Evolutionary conservation across 2,113 vertebrate genomes (phyloP), one percentile per base, ranked within the genome.

Genomic region (Eleginops maclovinus): DNA sequence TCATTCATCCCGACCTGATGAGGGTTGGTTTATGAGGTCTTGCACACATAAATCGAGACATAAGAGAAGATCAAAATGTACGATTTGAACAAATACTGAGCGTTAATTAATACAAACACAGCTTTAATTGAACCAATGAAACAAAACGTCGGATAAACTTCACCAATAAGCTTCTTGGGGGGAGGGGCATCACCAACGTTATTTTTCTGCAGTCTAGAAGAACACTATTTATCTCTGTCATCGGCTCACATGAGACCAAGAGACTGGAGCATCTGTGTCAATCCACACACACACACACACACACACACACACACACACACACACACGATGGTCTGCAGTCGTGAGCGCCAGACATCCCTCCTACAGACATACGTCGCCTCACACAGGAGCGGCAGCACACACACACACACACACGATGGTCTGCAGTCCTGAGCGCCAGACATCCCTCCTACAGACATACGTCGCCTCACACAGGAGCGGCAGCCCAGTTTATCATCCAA

Each of bases 141-240:
- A 36, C 31, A 36, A 36, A 36, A 8, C 31, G 31, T 36, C 31
- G 1, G 8, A 8, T 36, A 36, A 9, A 36, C 7, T 8, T 8
- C 5, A 36, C 31, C 31, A 36, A 36, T 36, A 8, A 8, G 31
- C 31, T 36, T 36, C 31, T 36, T n/a, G n/a, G 31, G 31, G 28
- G 31, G 31, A 36, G 31, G 31, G n/a, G n/a, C n/a, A n/a, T n/a
- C n/a, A n/a, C n/a, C n/a, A 36, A 36, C 31, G 31, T 5, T 1
- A 8, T 36, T 36, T 31, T 1, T 36, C 72, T 40, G n/a, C 75
- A 64, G 81, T 79, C 69, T 46, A 47, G 31, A 36, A 58, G 72
- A 79, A 61, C 17, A 63, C 74, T 77, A 80, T 86, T 79, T 5
- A 81, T 91, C 88, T 77, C 71, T 62, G 90, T 88, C 86, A 79